These are phyloP conservation scores for Andrena camellia DNA, from an alignment of 2,888 invertebrate species.

Conservation along the genomic window DNA sequence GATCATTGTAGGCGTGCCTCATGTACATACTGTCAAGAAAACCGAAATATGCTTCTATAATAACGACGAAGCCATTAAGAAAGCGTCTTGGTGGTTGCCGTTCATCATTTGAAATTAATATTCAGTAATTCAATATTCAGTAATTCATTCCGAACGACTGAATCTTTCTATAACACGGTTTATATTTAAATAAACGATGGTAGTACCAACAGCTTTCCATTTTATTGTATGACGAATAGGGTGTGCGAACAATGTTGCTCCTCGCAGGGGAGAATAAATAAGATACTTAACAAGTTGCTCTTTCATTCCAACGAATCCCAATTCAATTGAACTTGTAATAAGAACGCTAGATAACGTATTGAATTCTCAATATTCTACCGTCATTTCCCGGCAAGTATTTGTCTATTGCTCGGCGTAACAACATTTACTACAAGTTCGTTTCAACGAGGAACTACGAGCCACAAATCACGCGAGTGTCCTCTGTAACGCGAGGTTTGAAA, in stretches of 20 bases:
- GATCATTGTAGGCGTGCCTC: constrained; percentile 42
- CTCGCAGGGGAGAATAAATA: constrained; percentile 27
- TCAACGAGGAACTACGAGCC: background rate
- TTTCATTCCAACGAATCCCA: background rate
- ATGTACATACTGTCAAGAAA: constrained; percentile 26
- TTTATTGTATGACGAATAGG: constrained; percentile 28
- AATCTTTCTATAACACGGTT: constrained; percentile 27
- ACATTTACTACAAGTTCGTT: constrained; percentile 18
- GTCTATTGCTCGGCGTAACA: constrained; percentile 22
- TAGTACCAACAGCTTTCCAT: constrained; percentile 10
- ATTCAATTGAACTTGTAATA: background rate
- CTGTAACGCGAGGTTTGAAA: background rate
- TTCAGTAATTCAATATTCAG: background rate
- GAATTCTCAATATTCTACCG: background rate
- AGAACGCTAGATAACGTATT: background rate
- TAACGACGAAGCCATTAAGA: constrained; percentile 3
- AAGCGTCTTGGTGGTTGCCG: background rate
- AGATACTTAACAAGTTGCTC: constrained; percentile 19
- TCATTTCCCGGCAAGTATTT: constrained; percentile 19
- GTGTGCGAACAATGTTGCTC: constrained; percentile 14
- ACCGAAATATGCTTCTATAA: background rate
- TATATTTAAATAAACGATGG: constrained; percentile 41
- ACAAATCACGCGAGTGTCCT: background rate
- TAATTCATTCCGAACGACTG: constrained; percentile 29
- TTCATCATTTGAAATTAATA: background rate